Conservation (phyloP, 1,140 invertebrate species). For the Drosophila eugracilis region DNA sequence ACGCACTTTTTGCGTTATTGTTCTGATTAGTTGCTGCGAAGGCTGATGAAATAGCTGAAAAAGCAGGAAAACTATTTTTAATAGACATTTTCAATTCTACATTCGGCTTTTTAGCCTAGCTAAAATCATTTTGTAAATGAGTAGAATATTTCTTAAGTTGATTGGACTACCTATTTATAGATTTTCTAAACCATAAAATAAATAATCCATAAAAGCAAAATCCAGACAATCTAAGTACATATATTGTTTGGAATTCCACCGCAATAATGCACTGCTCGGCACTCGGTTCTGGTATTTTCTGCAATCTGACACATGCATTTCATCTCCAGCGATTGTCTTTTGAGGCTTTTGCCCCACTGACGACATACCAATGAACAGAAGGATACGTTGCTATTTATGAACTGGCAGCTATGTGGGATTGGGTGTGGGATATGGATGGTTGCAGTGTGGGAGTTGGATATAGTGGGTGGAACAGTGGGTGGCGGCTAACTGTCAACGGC, state of each 20-base stretch:
- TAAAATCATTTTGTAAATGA: no score
- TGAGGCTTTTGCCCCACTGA: neutral
- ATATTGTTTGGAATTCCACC: conserved; percentile 18
- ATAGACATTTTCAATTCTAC: no score
- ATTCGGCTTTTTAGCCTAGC: no score
- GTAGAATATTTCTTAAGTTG: no score
- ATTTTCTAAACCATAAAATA: neutral
- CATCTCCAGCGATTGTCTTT: conserved; percentile 46
- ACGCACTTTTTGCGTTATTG: no score
- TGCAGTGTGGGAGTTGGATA: neutral
- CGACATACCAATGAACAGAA: conserved; percentile 15
- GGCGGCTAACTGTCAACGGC: conserved; percentile 42
- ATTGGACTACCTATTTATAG: no score
- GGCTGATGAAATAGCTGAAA: no score
- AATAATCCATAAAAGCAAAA: neutral
- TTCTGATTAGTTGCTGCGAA: no score
- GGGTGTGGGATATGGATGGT: neutral
- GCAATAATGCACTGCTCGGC: conserved; percentile 36
- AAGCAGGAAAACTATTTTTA: no score
- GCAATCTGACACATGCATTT: conserved; percentile 50
- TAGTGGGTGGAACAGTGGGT: neutral
- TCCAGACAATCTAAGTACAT: neutral
- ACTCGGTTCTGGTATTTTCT: conserved; percentile 22
- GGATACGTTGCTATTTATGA: conserved; percentile 32
- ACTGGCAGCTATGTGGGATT: conserved; percentile 9